Evolutionary conservation across 2,888 invertebrate genomes (phyloP), one percentile per base, ranked within the genome.

Genomic region (Coleophora deauratella): DNA sequence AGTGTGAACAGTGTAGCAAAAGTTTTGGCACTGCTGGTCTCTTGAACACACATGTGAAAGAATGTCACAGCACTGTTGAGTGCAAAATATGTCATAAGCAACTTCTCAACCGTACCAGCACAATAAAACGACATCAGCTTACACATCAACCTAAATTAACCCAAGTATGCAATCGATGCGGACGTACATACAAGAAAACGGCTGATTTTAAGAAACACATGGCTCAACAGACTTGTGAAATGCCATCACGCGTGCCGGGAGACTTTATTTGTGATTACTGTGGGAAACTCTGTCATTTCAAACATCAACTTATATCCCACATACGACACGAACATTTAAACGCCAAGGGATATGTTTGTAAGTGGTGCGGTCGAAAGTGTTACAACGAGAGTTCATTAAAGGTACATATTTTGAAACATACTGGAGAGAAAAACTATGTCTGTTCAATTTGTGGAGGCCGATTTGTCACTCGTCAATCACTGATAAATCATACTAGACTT

Each of bases 11-110:
- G 6, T 45, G 44, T 30, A 37, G 41, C 9, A 41, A 42, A 30
- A 37, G 41, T 15, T 45, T 45, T 37, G 44, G 44, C 3, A 45
- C 44, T 4, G n/a, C 39, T 15, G 44, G 44, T 2, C 15, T 45
- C 6, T 14, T 45, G 27, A 30, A 37, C 9, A 39, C 41, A 9
- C 44, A 45, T 15, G 28, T 21, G 27, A 31, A 28, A 9, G 32
- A 36, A n/a, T 37, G 44, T n/a, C 44, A 45, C 15, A 21, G 27
- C 12, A 35, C 38, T 10, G 39, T 45, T 0, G 15, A 21, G 7
- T 45, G 44, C n/a, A 10, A 14, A 13, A 34, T 34, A 7, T 45
- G 44, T 27, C 41, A 41, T 0, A 45, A 42, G 27, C 9, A 13
- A 13, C 32, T 45, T 1, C 21, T 42, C 7, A 45, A 45, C 15